Evolutionary conservation across 2,113 vertebrate genomes (phyloP).

Genomic region (Dendrocopos noguchii): DNA sequence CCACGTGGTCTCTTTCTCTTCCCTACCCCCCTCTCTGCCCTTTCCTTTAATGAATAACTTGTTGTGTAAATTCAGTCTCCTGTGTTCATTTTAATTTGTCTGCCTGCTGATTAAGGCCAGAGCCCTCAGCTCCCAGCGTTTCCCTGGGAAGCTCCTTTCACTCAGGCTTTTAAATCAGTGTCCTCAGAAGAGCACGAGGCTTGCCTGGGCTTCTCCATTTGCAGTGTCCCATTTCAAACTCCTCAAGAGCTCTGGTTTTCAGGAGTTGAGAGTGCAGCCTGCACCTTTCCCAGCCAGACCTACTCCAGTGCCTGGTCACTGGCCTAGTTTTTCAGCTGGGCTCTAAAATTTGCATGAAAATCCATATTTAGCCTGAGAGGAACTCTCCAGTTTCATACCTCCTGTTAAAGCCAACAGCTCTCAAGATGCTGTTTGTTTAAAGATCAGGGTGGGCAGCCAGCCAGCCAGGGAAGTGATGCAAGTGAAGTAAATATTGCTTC

Average conservation of each 20-base stretch:
- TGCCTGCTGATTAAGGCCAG: neutral
- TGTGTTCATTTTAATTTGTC: constrained; percentile 61
- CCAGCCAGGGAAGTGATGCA: neutral
- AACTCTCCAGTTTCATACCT: neutral
- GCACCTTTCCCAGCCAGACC: neutral
- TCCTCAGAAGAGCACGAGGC: neutral
- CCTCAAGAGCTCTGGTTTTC: neutral
- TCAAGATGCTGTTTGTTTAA: neutral
- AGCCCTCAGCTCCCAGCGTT: neutral
- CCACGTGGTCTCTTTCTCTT: neutral
- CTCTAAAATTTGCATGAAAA: neutral
- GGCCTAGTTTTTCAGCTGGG: neutral
- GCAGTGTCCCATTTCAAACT: neutral
- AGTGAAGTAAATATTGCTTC: neutral
- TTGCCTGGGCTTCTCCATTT: neutral
- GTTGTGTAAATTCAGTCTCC: constrained; percentile 50
- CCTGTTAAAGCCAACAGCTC: neutral
- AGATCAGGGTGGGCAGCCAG: neutral
- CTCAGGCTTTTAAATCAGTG: neutral
- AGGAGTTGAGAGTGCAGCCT: neutral
- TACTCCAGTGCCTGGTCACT: neutral
- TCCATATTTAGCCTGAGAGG: neutral
- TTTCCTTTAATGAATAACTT: constrained; percentile 44
- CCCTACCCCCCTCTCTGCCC: neutral
- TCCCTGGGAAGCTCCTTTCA: neutral